Base-by-base conservation (phyloP, 2,888 invertebrate genomes). In the Pasiphila rectangulata region DNA sequence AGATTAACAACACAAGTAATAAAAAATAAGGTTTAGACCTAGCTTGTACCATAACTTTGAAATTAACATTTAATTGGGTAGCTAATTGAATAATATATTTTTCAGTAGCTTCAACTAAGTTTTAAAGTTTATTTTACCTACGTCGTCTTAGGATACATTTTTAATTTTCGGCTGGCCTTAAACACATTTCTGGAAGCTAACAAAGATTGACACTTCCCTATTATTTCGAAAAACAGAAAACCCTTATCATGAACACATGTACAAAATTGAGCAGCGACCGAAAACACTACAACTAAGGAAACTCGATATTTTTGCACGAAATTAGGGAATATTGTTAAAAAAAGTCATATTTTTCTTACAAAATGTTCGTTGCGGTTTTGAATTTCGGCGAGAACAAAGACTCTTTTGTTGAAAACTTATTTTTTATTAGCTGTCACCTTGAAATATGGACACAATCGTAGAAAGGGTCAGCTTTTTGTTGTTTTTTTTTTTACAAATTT, bases 261-360 rank as follows among this genome's bases (percentile, higher is more conserved):
- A 68, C 65, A 63, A 67, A 76, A 78, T 72, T 59, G 60, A 62
- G 64, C 75, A 67, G 67, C 70, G 68, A 65, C 76, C 75, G 72
- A 75, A 76, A 77, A 76, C 66, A 62, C 54, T 52, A 61, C 60
- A 71, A 69, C 69, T 58, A 59, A 61, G 64, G 86, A 78, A 85
- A 86, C 64, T 53, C 72, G 86, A 86, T 86, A 86, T 85, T 85
- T 86, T 80, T 75, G 83, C 79, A 73, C 69, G 65, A 75, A 83
- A 81, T 79, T 72, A 71, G 74, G 75, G 78, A 82, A 82, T 81
- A 81, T 79, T 82, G 76, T 81, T 51, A 57, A 67, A 70, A 75
- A 83, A 83, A 79, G 67, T 58, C 66, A 57, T 76, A 75, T 75
- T 84, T 79, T 83, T 79, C 79, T 84, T 79, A 75, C 72, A 75